These are phyloP conservation scores for Gadus macrocephalus DNA, from an alignment of 2,113 vertebrate species.

Conservation along the genomic window DNA sequence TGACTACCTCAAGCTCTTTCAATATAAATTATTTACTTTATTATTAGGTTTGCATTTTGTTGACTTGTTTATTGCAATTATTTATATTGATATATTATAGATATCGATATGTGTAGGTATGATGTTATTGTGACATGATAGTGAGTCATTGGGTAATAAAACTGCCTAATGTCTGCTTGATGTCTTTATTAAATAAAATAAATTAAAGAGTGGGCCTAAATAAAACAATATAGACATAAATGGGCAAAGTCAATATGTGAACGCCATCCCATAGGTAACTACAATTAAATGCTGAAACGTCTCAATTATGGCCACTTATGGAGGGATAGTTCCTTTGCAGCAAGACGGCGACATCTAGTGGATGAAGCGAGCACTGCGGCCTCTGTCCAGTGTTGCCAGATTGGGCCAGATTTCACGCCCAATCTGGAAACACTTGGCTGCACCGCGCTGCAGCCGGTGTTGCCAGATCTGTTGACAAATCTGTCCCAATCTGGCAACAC, in stretches of 20 bases:
- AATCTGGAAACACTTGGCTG: too few relatives aligned
- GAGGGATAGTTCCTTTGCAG: background rate
- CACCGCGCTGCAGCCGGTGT: too few relatives aligned
- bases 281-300: too few relatives aligned
- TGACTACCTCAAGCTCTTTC: background rate
- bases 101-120: background rate
- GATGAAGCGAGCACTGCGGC: background rate
- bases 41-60: background rate
- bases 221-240: background rate
- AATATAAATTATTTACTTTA: background rate
- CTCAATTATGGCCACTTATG: background rate
- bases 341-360: constrained; percentile 50
- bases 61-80: background rate
- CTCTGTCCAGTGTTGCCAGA: background rate
- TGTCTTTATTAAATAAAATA: background rate
- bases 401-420: too few relatives aligned
- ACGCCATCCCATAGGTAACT: too few relatives aligned
- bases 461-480: too few relatives aligned
- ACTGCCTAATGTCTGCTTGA: background rate
- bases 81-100: background rate
- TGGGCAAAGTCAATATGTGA: background rate
- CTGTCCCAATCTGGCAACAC: too few relatives aligned
- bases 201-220: background rate
- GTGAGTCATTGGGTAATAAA: background rate
- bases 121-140: background rate